Conservation (phyloP, 2,113 vertebrate species). For the Nibea albiflora region DNA sequence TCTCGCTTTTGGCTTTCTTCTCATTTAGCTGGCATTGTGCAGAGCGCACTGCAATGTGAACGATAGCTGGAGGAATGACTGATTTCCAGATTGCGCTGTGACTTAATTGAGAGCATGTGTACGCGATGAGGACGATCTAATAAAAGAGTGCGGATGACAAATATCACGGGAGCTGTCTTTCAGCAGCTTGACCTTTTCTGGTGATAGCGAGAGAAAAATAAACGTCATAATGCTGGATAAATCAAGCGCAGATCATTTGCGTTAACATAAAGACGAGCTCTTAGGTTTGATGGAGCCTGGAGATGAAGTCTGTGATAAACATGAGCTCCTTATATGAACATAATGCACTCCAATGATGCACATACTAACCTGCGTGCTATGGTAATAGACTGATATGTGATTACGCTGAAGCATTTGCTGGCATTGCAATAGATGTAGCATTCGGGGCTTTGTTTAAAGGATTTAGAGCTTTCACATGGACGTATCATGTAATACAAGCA, state of each 20-base stretch:
- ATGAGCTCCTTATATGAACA: slow-evolving; percentile 61
- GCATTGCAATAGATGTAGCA: slow-evolving; percentile 28
- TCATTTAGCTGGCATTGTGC: slow-evolving; percentile 65
- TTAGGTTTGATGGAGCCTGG: slow-evolving; percentile 61
- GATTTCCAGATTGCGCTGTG: slow-evolving; percentile 45
- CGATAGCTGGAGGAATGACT: slow-evolving; percentile 60
- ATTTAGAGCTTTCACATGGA: neutral
- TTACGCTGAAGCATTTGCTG: slow-evolving; percentile 46
- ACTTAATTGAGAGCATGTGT: slow-evolving; percentile 69
- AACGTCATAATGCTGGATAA: slow-evolving; percentile 59
- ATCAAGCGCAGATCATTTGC: slow-evolving; percentile 73
- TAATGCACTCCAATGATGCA: slow-evolving; percentile 72
- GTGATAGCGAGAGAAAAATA: slow-evolving; percentile 72
- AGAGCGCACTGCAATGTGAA: slow-evolving; percentile 11
- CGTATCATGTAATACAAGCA: slow-evolving; percentile 12
- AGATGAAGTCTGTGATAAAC: slow-evolving; percentile 72
- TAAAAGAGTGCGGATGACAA: slow-evolving; percentile 62
- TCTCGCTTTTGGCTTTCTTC: slow-evolving; percentile 68
- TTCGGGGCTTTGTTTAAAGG: slow-evolving; percentile 24
- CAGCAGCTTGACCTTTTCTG: slow-evolving; percentile 78
- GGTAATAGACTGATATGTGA: slow-evolving; percentile 53
- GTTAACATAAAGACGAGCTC: slow-evolving; percentile 66
- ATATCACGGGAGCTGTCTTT: slow-evolving; percentile 53
- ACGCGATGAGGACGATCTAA: slow-evolving; percentile 46
- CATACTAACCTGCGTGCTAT: slow-evolving; percentile 54